Percentiles rank a stretch among this genome's conserved stretches.
These are phyloP conservation scores for Apoda limacodes DNA, from an alignment of 2,888 invertebrate genomes.

Conservation along the genomic window DNA sequence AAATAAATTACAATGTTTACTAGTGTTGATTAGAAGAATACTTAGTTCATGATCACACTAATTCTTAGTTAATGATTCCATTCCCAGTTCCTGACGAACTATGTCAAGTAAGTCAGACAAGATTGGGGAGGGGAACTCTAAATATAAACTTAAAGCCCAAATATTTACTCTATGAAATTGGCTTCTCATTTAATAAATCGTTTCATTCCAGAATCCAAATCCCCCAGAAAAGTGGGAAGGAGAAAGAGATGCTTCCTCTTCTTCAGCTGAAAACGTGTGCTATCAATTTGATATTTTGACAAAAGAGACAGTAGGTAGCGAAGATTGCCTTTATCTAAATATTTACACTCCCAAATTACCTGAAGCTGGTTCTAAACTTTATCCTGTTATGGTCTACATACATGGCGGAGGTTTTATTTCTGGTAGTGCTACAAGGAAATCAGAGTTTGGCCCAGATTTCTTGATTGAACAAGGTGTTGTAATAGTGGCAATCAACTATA, in stretches of 20 bases:
- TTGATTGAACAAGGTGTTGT: slow-evolving; percentile 27
- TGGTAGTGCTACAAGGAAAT: slow-evolving; percentile 26
- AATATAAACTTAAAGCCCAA: too few species aligned
- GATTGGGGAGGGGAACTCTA: too few species aligned
- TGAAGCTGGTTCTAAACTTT: slow-evolving; percentile 12
- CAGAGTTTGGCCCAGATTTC: slow-evolving; percentile 26
- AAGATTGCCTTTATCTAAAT: slow-evolving; percentile 37
- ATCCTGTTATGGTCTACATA: slow-evolving; percentile 30
- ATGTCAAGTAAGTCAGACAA: too few species aligned
- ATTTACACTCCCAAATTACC: slow-evolving; percentile 29
- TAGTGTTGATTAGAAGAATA: too few species aligned
- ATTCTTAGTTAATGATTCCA: too few species aligned
- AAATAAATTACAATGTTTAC: too few species aligned
- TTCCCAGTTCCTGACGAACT: too few species aligned
- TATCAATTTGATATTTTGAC: slow-evolving; percentile 24
- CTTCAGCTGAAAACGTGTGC: slow-evolving; percentile 21
- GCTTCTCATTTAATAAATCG: too few species aligned
- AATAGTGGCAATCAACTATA: slow-evolving; percentile 30
- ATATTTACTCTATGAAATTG: too few species aligned
- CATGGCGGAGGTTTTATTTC: slow-evolving; percentile 28
- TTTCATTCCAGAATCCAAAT: slow-evolving; percentile 30
- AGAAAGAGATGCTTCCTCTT: slow-evolving; percentile 26
- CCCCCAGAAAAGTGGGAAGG: slow-evolving; percentile 28
- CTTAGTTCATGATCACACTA: too few species aligned
- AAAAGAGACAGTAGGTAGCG: slow-evolving; percentile 26